phyloP scores from a whole-genome alignment of 2,888 invertebrate genomes.

The Cataglyphis altisquamis region DNA sequence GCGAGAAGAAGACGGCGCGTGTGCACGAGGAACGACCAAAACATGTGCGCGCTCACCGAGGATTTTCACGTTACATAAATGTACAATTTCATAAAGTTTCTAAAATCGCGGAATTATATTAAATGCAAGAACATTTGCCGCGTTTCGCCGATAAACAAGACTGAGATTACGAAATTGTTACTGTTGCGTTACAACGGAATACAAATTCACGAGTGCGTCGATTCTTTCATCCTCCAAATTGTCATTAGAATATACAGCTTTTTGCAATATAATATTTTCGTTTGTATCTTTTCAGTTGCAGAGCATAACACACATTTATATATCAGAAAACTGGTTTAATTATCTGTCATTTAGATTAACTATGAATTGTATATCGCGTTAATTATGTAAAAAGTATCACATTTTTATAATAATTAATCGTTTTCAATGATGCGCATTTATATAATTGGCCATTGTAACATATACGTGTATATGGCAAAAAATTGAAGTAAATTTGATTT shows the following conservation, averaged over 20 bases:
- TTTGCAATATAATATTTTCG: not conserved
- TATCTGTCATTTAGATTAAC: not conserved
- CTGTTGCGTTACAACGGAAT: not conserved
- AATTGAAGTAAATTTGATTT: not conserved
- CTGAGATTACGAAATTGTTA: slow-evolving; percentile 20
- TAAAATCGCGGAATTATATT: slow-evolving; percentile 48
- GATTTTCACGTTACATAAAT: slow-evolving; percentile 51
- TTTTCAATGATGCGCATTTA: not conserved
- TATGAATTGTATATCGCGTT: not conserved
- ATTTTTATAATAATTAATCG: not conserved
- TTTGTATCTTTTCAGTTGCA: not conserved
- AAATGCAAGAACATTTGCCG: not conserved
- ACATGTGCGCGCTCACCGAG: slow-evolving; percentile 15
- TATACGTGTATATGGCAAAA: too few species aligned
- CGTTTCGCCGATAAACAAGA: not conserved
- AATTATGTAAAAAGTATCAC: not conserved
- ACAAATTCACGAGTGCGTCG: too few species aligned
- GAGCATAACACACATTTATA: not conserved
- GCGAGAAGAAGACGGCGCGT: slow-evolving; percentile 46
- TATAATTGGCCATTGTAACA: not conserved
- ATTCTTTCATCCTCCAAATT: not conserved
- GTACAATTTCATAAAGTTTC: slow-evolving; percentile 63
- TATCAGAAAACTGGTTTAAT: not conserved
- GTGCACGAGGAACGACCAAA: slow-evolving; percentile 9
- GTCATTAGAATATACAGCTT: not conserved